Percentiles rank a stretch among this genome's conserved stretches.
phyloP scores from a whole-genome alignment of 2,113 vertebrate species.

The Sisor rabdophorus region DNA sequence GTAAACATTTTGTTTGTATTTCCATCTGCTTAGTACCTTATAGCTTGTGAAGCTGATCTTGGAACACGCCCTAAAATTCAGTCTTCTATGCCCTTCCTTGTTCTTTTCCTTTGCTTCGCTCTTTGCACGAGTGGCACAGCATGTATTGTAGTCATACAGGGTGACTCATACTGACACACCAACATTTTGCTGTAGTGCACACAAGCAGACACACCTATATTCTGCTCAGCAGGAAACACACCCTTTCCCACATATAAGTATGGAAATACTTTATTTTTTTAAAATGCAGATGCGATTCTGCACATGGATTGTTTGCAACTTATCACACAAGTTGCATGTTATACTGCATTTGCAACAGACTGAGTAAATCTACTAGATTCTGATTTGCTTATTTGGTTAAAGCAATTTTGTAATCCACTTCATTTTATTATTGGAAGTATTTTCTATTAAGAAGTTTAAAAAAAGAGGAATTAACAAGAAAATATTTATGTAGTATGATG shows the following conservation, averaged over 20 bases:
- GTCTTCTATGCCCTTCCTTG: slow-evolving; percentile 38
- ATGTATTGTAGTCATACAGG: slow-evolving; percentile 65
- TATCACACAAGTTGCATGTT: too few species aligned
- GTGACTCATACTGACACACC: slow-evolving; percentile 66
- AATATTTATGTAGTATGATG: slow-evolving; percentile 1
- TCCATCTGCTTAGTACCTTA: slow-evolving; percentile 26
- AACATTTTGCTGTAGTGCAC: slow-evolving; percentile 61
- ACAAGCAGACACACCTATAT: slow-evolving; percentile 70
- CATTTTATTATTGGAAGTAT: not conserved
- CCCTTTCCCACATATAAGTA: slow-evolving; percentile 71
- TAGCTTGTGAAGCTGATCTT: slow-evolving; percentile 39
- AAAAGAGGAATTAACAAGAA: not conserved
- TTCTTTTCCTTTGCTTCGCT: slow-evolving; percentile 50
- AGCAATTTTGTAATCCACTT: slow-evolving; percentile 11
- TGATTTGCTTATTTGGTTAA: slow-evolving; percentile 5
- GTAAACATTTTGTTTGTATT: not conserved
- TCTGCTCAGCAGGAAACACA: slow-evolving; percentile 64
- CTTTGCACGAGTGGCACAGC: slow-evolving; percentile 59
- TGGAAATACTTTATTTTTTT: slow-evolving; percentile 52
- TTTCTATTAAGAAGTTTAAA: too few species aligned
- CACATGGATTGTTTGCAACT: not conserved
- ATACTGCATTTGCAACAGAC: not conserved
- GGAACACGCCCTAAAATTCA: slow-evolving; percentile 45
- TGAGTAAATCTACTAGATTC: not conserved
- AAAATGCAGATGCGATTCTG: not conserved